Evolutionary conservation across 2,888 invertebrate genomes (phyloP).

Genomic region (Falcaria lacertinaria): DNA sequence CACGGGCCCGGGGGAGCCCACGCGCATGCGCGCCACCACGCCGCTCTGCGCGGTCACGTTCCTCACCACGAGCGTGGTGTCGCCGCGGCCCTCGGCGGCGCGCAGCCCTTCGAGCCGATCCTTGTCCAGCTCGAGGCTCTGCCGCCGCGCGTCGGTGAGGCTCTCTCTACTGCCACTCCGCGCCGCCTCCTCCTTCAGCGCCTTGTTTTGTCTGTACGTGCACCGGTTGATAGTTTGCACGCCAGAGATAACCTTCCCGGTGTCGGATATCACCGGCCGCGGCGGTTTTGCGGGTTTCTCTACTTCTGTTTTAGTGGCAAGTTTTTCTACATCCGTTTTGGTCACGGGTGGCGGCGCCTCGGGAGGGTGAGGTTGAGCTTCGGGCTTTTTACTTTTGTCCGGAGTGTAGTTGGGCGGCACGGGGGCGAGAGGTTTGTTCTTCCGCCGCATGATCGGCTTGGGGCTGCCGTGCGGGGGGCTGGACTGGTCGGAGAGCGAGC

Average conservation of each 20-base stretch:
- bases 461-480: constrained; percentile 88
- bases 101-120: constrained; percentile 56
- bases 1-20: constrained; percentile 60
- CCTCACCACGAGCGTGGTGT: constrained; percentile 53
- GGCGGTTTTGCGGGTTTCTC: constrained; percentile 83
- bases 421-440: constrained; percentile 87
- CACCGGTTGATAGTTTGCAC: constrained; percentile 81
- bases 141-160: constrained; percentile 64
- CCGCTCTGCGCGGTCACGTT: constrained; percentile 68
- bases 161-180: constrained; percentile 62
- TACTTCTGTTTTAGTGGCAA: constrained; percentile 45
- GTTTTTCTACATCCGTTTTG: constrained; percentile 58
- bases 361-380: constrained; percentile 34
- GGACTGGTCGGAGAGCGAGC: constrained; percentile 83
- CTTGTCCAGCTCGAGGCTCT: constrained; percentile 78
- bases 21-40: constrained; percentile 63
- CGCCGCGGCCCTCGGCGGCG: constrained; percentile 28
- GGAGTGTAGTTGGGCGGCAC: constrained; percentile 82
- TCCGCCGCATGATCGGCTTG: constrained; percentile 84
- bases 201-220: constrained; percentile 75
- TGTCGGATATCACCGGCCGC: constrained; percentile 75
- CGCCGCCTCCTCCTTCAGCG: constrained; percentile 66
- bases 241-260: constrained; percentile 70
- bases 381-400: constrained; percentile 60
- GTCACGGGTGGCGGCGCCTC: constrained; percentile 35